These are phyloP conservation scores for Delichon dasypus DNA, from an alignment of 2,797 vertebrate species.

Conservation along the genomic window DNA sequence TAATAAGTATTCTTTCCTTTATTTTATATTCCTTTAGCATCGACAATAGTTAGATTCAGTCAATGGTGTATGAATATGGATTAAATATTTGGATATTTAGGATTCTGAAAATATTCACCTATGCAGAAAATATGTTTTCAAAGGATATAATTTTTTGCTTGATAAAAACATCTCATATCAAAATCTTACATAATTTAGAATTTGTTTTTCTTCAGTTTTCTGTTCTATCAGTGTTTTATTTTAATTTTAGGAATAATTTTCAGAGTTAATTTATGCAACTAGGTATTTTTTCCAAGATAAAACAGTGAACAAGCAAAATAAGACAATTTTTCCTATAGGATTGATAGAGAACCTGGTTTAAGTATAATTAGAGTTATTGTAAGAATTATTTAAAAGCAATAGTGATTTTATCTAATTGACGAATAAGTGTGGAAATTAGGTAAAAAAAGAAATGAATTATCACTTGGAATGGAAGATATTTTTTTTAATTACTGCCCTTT, in stretches of 20 bases:
- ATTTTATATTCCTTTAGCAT: not conserved
- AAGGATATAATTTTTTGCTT: not conserved
- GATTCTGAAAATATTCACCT: not conserved
- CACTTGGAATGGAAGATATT: not conserved
- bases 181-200: not conserved
- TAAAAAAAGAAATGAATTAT: not conserved
- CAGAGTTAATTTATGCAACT: not conserved
- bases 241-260: not conserved
- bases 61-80: not conserved
- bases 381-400: not conserved
- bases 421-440: not conserved
- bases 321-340: not conserved
- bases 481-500: not conserved
- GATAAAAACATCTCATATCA: not conserved
- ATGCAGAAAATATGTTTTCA: not conserved
- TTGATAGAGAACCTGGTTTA: not conserved
- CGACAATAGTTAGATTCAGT: not conserved
- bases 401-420: not conserved
- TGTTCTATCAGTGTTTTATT: not conserved
- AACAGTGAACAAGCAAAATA: not conserved
- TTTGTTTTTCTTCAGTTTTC: not conserved
- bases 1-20: not conserved
- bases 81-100: not conserved
- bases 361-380: not conserved
- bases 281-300: not conserved